These are phyloP conservation scores for Drosophila subobscura DNA, from an alignment of 1,140 invertebrate genomes.

Conservation along the genomic window DNA sequence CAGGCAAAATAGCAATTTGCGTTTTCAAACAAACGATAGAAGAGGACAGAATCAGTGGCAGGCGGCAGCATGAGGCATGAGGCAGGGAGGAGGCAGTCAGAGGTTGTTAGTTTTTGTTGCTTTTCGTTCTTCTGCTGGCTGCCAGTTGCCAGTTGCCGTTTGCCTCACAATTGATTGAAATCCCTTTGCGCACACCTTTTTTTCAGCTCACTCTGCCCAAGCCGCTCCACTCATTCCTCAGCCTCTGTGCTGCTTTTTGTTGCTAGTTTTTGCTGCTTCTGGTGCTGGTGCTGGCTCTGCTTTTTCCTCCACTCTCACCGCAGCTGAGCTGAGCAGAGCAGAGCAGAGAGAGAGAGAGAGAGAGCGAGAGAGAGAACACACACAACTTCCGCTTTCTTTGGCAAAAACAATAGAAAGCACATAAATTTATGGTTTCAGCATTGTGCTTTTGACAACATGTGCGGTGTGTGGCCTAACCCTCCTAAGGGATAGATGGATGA, in stretches of 20 bases:
- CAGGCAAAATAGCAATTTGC: conserved; percentile 79
- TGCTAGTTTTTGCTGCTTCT: conserved; percentile 28
- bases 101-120: conserved; percentile 74
- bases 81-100: not conserved
- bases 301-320: conserved; percentile 15
- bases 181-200: conserved; percentile 78
- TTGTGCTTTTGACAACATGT: conserved; percentile 81
- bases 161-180: conserved; percentile 77
- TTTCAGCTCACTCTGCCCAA: conserved; percentile 23
- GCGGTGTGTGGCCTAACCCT: conserved; percentile 47
- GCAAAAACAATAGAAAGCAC: conserved; percentile 81
- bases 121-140: conserved; percentile 11
- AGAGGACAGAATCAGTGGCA: conserved; percentile 10
- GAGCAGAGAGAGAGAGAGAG: too few species aligned
- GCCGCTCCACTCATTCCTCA: too few species aligned
- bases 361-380: conserved; percentile 39
- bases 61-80: not conserved
- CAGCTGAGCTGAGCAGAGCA: not conserved
- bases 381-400: conserved; percentile 79
- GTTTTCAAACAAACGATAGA: conserved; percentile 66
- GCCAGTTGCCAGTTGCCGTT: conserved; percentile 56
- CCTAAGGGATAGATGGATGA: conserved; percentile 4
- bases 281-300: conserved; percentile 15
- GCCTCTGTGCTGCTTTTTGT: conserved; percentile 27
- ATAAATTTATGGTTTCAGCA: conserved; percentile 82